phyloP scores from a whole-genome alignment of 30 jellyfish, hydroid and myxozoan genomes.

The Thelohanellus kitauei region DNA sequence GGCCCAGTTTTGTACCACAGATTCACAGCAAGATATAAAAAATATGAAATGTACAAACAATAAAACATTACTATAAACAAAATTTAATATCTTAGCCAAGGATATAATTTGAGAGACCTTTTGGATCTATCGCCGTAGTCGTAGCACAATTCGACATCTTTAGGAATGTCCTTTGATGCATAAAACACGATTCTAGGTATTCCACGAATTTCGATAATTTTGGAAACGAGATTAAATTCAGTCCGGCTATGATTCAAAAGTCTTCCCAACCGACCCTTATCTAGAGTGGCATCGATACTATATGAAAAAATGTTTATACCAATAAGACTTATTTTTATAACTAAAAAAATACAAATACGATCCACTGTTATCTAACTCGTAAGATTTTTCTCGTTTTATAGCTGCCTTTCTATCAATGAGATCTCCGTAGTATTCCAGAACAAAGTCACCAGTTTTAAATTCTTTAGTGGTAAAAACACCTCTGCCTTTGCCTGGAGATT shows the following conservation, averaged over 20 bases:
- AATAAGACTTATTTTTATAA: slow-evolving; percentile 27
- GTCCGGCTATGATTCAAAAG: slow-evolving; percentile 68
- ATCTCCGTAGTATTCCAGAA: slow-evolving; percentile 80
- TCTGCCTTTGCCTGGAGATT: slow-evolving; percentile 67
- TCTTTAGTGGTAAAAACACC: slow-evolving; percentile 31
- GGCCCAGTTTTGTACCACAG: no score
- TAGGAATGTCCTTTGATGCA: slow-evolving; percentile 28
- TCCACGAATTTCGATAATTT: slow-evolving; percentile 27
- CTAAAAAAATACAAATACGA: slow-evolving; percentile 57
- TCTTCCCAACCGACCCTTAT: slow-evolving; percentile 55
- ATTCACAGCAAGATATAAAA: no score
- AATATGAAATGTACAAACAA: no score
- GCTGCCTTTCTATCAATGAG: slow-evolving; percentile 24
- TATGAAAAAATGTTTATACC: slow-evolving; percentile 17
- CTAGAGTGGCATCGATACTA: slow-evolving; percentile 89
- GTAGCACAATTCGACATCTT: slow-evolving; percentile 44
- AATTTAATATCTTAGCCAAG: slow-evolving; percentile 36
- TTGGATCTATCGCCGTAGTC: slow-evolving; percentile 84
- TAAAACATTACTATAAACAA: no score
- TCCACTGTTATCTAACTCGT: slow-evolving; percentile 26
- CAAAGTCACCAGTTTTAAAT: slow-evolving; percentile 37
- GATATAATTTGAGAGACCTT: slow-evolving; percentile 37
- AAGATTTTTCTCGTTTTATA: slow-evolving; percentile 16
- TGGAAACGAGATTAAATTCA: slow-evolving; percentile 24
- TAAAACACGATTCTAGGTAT: slow-evolving; percentile 33